Conservation (phyloP, 2,888 invertebrate genomes). For the Drosophila ustulata region DNA sequence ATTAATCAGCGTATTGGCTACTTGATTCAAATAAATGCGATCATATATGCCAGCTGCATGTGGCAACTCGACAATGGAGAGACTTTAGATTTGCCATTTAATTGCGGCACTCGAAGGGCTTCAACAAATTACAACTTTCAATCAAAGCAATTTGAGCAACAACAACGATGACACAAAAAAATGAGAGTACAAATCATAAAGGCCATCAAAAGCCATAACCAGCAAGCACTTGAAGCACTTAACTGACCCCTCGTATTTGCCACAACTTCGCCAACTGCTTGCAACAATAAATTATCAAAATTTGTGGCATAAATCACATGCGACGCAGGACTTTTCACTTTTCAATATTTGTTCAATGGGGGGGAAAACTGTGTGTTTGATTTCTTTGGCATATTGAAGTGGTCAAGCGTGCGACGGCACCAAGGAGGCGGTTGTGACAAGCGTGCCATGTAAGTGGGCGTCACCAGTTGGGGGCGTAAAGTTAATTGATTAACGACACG, state of each 20-base stretch:
- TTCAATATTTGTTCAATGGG: conserved; percentile 67
- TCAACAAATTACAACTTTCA: conserved; percentile 71
- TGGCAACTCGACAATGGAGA: not conserved
- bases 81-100: conserved; percentile 38
- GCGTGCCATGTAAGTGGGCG: conserved; percentile 53
- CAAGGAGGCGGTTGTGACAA: conserved; percentile 29
- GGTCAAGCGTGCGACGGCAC: conserved; percentile 64
- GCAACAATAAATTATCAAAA: conserved; percentile 82
- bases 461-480: conserved; percentile 61
- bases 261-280: conserved; percentile 1
- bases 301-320: conserved; percentile 80
- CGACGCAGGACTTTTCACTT: conserved; percentile 74
- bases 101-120: conserved; percentile 63
- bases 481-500: conserved; percentile 77
- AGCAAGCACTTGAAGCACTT: conserved; percentile 45
- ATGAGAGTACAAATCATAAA: conserved; percentile 37
- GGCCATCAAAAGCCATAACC: conserved; percentile 80
- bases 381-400: conserved; percentile 84
- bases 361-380: conserved; percentile 59
- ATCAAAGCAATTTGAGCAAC: conserved; percentile 63
- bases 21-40: conserved; percentile 49
- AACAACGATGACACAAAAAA: conserved; percentile 3
- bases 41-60: conserved; percentile 21
- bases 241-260: conserved; percentile 35
- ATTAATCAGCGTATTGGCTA: conserved; percentile 74